phyloP scores from a whole-genome alignment of 2,113 vertebrate genomes.

The Bos javanicus region DNA sequence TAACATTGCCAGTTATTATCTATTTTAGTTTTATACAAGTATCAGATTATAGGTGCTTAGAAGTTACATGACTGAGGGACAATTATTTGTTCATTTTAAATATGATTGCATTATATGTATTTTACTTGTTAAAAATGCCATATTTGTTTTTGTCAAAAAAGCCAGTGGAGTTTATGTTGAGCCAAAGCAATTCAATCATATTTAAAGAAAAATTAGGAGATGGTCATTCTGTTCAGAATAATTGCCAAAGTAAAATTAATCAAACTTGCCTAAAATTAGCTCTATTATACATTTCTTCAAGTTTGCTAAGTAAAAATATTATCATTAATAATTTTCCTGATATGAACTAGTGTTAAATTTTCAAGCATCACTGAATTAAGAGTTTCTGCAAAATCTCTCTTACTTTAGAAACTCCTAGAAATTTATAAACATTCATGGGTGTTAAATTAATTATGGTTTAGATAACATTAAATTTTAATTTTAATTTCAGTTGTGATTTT shows the following conservation, averaged over 20 bases:
- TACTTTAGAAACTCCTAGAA: conserved; percentile 6
- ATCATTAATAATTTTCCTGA: neutral
- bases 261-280: neutral
- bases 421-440: neutral
- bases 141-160: neutral
- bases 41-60: neutral
- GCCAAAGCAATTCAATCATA: neutral
- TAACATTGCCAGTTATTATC: neutral
- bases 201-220: conserved; percentile 7
- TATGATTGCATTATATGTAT: neutral
- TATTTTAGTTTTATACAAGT: neutral
- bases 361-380: neutral
- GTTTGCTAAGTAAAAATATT: neutral
- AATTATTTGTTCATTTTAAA: conserved; percentile 3
- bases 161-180: neutral
- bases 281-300: conserved; percentile 6
- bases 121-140: conserved; percentile 2
- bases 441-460: conserved; percentile 13
- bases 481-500: neutral
- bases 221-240: conserved; percentile 18
- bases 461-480: conserved; percentile 11
- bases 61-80: neutral
- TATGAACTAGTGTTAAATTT: neutral
- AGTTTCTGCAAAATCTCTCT: neutral
- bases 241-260: neutral